Percentiles rank a stretch among this genome's conserved stretches.
Evolutionary conservation across 2,888 invertebrate species (phyloP).

Genomic region (Artemia sinica): DNA sequence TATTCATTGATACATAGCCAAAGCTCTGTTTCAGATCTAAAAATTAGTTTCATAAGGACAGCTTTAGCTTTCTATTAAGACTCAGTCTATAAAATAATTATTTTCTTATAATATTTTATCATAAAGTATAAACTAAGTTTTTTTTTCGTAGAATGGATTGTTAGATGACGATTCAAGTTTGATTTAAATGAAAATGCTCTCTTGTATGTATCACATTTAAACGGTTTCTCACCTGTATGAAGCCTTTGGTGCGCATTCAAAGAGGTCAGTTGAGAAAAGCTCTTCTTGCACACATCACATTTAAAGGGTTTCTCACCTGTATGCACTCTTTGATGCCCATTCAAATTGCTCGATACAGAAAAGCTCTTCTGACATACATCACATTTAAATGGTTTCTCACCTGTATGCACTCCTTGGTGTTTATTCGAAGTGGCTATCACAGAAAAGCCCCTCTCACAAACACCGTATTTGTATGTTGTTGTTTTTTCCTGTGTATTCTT

Average conservation of each 20-base stretch:
- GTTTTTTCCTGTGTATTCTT: conserved; percentile 14
- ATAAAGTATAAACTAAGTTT: no score
- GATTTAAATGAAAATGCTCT: conserved; percentile 8
- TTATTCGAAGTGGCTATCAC: not conserved
- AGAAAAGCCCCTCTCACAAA: conserved; percentile 19
- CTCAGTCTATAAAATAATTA: no score
- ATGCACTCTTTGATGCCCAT: conserved; percentile 4
- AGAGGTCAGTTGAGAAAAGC: not conserved
- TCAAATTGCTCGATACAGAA: not conserved
- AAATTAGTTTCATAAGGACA: no score
- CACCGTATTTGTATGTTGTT: conserved; percentile 16
- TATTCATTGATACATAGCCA: no score
- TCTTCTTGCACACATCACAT: conserved; percentile 13
- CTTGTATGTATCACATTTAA: conserved; percentile 18
- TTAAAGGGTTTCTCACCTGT: not conserved
- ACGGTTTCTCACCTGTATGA: conserved; percentile 19
- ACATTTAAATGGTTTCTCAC: conserved; percentile 17
- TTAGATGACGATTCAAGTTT: no score
- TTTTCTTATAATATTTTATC: no score
- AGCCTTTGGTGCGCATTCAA: conserved; percentile 12
- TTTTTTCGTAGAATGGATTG: no score
- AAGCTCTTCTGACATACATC: conserved; percentile 15
- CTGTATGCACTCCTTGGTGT: conserved; percentile 16
- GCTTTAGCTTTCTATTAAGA: no score
- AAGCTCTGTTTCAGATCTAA: no score